Base-by-base conservation (phyloP, 2,113 vertebrate species). In the Lepus timidus region DNA sequence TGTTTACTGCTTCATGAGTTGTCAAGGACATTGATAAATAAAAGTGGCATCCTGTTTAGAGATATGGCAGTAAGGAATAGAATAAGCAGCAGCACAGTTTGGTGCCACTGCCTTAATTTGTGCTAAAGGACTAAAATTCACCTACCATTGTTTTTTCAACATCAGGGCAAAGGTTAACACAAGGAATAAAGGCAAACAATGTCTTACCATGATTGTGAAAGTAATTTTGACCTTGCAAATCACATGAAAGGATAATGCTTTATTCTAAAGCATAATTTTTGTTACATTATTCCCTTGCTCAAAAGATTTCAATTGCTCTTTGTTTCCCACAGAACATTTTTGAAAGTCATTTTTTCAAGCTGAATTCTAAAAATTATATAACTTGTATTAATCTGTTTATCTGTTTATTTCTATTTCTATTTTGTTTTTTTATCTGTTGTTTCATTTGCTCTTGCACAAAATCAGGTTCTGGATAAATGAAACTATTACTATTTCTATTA, bases 301-400 rank as follows among this genome's bases (percentile, higher is more conserved):
- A 19, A 67, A 70, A 80, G 33, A 71, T 82, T 88, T 17, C 17
- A 75, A 1, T 12, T 75, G 51, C 39, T 55, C 64, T 16, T 86
- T 67, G 51, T 74, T 52, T 12, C 27, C 78, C 33, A 62, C 2
- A 36, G n/a, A 13, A 49, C 90, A 58, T 70, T 87, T 70, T 0
- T 11, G 70, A 74, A 92, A 71, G 51, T n/a, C 11, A 55, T 4
- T 55, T 94, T 39, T 91, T 82, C 61, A 89, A 71, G n/a, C n/a
- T 82, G 55, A 52, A 87, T 51, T 80, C 64, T 88, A 73, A 80
- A 73, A 27, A 70, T 86, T 23, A 58, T 0, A 62, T 9, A 20
- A 68, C 55, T 76, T 88, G 44, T 11, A 55, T 73, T 73, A 62
- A 81, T 75, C 19, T 58, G 17, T 58, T 33, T 70, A 55, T 92